Evolutionary conservation across 2,888 invertebrate species (phyloP), one percentile per base, ranked within the genome.

Genomic region (Lathronympha strigana): DNA sequence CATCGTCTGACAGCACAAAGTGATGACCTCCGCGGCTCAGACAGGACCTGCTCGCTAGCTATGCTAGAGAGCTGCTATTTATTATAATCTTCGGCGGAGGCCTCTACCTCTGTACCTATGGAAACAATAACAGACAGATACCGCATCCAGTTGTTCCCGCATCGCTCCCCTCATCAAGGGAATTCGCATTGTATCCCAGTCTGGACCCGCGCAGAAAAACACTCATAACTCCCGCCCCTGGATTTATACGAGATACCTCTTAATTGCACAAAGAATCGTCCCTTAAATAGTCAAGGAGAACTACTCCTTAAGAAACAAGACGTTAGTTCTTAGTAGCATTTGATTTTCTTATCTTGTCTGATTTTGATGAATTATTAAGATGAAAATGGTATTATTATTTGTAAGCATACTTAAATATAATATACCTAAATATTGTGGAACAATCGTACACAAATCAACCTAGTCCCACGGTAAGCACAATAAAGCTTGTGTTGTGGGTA

Each of bases 111-210:
- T 5, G 15, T 38, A 38, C n/a, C n/a, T n/a, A n/a, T n/a, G n/a
- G 15, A 38, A n/a, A 38, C 5, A 9, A 0, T 1, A 9, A 23
- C 0, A n/a, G n/a, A 4, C 45, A 64, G 70, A 58, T 76, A 66
- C 80, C 84, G 33, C 67, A 71, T 87, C 82, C 75, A 78, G 31
- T 19, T 2, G n/a, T 73, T 73, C 31, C 13, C 11, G 13, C 13
- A 60, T 76, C 62, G 13, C 0, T n/a, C 70, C 19, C 51, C 85
- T 88, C 88, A 88, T 88, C 89, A 88, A 83, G 87, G 75, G 82
- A 82, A 83, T 80, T 80, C 78, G 82, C 79, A 86, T 87, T 88
- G 87, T 87, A 83, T 83, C 78, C 71, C 71, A 81, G 82, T 86
- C 85, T 80, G 81, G 82, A 68, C 68, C 76, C 74, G 71, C 71